These are phyloP conservation scores for Pseudorectes ferrugineus DNA, from an alignment of 2,113 vertebrate species.

Conservation along the genomic window DNA sequence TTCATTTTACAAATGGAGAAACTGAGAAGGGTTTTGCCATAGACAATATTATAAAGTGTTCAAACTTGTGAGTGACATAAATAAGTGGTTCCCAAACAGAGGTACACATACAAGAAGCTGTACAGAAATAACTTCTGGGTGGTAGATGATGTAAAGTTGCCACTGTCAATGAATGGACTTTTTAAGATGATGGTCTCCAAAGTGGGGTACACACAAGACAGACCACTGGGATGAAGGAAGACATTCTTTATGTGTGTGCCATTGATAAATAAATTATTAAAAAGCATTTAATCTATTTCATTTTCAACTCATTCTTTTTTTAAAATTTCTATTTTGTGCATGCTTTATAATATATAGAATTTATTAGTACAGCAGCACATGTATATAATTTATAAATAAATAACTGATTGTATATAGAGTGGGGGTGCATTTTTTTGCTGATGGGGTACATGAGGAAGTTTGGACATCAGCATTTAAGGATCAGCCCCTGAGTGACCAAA, in stretches of 20 bases:
- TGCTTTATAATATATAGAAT: not conserved
- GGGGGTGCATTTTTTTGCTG: not conserved
- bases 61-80: not conserved
- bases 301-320: not conserved
- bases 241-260: not conserved
- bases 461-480: not conserved
- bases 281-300: not conserved
- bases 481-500: not conserved
- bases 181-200: not conserved
- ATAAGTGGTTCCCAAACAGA: not conserved
- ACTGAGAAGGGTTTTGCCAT: not conserved
- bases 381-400: not conserved
- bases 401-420: not conserved
- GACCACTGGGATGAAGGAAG: not conserved
- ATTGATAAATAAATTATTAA: not conserved
- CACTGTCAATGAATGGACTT: not conserved
- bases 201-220: not conserved
- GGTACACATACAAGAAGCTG: not conserved
- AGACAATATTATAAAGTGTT: not conserved
- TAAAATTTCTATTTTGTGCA: not conserved
- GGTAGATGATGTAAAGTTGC: not conserved
- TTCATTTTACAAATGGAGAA: not conserved
- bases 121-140: not conserved
- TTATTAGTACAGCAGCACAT: not conserved
- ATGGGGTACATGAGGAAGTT: not conserved